Evolutionary conservation across 2,888 invertebrate species (phyloP).

Genomic region (Protodeltote pygarga): DNA sequence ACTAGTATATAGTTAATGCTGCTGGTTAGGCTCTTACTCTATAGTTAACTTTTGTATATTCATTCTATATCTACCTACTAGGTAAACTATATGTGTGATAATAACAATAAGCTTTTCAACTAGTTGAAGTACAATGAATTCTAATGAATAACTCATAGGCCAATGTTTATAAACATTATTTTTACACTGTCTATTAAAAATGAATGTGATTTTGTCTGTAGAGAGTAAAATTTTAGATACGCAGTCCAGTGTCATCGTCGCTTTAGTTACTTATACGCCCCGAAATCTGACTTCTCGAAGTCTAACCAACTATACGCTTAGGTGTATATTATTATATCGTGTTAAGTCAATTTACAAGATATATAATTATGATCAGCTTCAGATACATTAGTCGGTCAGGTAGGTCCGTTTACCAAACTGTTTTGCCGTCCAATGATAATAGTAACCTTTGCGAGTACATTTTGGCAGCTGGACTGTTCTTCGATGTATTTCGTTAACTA

Average conservation of each 20-base stretch:
- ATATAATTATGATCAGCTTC: constrained; percentile 49
- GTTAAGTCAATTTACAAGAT: constrained; percentile 53
- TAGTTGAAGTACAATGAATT: constrained; percentile 84
- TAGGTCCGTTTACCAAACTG: constrained; percentile 68
- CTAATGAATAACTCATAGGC: constrained; percentile 77
- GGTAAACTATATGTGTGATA: constrained; percentile 82
- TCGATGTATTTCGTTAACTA: constrained; percentile 65
- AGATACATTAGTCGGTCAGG: constrained; percentile 31
- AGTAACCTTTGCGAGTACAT: constrained; percentile 55
- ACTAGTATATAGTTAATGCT: constrained; percentile 46
- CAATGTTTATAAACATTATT: constrained; percentile 85
- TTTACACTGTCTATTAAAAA: constrained; percentile 83
- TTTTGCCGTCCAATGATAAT: constrained; percentile 84
- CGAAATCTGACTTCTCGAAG: constrained; percentile 15
- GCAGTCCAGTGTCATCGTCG: constrained; percentile 68
- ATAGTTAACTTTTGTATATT: constrained; percentile 80
- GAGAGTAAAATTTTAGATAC: constrained; percentile 71
- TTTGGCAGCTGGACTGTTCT: constrained; percentile 74
- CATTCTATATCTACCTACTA: constrained; percentile 77
- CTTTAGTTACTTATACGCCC: constrained; percentile 39
- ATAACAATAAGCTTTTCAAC: constrained; percentile 84
- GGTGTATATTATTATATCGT: constrained; percentile 43
- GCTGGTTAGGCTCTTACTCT: constrained; percentile 48
- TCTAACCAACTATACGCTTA: constrained; percentile 41
- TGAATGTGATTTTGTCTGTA: constrained; percentile 82